These are phyloP conservation scores for Xenopus laevis DNA, from an alignment of 2,113 vertebrate genomes.

Conservation along the genomic window DNA sequence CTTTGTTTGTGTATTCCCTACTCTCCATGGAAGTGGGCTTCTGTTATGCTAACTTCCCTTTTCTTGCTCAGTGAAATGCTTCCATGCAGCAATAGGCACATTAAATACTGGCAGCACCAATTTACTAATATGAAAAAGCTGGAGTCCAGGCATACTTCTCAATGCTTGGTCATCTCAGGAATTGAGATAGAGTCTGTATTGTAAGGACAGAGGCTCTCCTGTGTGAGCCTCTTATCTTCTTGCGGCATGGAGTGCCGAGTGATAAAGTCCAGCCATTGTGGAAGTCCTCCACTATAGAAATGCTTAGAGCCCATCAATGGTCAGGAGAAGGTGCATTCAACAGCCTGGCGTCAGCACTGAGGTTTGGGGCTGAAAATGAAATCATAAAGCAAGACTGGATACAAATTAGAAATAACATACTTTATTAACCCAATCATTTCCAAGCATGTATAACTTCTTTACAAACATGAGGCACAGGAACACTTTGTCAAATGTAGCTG, in stretches of 20 bases:
- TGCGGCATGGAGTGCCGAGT: slow-evolving; percentile 16
- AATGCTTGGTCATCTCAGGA: slow-evolving; percentile 28
- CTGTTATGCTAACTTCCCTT: slow-evolving; percentile 30
- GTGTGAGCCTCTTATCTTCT: slow-evolving; percentile 24
- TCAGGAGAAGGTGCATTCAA: slow-evolving; percentile 23
- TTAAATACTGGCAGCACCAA: slow-evolving; percentile 10
- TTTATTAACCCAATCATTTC: no score
- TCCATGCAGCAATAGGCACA: slow-evolving; percentile 9
- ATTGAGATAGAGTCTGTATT: slow-evolving; percentile 29
- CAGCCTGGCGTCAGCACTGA: slow-evolving; percentile 11
- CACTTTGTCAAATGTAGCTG: no score
- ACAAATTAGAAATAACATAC: no score
- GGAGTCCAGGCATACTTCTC: slow-evolving; percentile 9
- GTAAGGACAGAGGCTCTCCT: slow-evolving; percentile 19
- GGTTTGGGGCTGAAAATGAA: background rate
- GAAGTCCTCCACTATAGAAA: slow-evolving; percentile 14
- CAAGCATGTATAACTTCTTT: no score
- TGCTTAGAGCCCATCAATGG: slow-evolving; percentile 17
- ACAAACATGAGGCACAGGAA: no score
- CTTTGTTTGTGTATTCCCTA: background rate
- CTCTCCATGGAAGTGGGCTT: slow-evolving; percentile 3
- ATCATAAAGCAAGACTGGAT: no score
- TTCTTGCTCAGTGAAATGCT: slow-evolving; percentile 18
- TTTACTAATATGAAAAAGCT: slow-evolving; percentile 27
- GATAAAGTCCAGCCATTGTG: slow-evolving; percentile 24